A percentile compares a stretch with the other conserved stretches of the same genome.
phyloP scores from a whole-genome alignment of 2,888 invertebrate genomes.

The Apamea anceps region DNA sequence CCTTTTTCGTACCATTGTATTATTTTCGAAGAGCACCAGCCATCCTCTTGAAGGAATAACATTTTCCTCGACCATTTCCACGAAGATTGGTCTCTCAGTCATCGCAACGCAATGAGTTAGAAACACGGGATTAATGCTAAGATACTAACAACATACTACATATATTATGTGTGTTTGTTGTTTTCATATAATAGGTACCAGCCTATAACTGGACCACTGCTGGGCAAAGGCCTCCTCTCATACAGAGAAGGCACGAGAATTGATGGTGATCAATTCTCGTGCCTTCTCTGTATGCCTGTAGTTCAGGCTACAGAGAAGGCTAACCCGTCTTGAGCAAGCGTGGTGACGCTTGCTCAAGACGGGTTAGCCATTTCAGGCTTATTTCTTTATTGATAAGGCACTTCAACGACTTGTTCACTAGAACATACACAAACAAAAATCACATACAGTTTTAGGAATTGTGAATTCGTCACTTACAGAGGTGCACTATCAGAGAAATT shows the following conservation, averaged over 20 bases:
- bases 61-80: background rate
- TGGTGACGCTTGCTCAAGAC: background rate
- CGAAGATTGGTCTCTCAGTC: background rate
- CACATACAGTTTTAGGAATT: too few relatives aligned
- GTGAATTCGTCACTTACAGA: too few relatives aligned
- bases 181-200: background rate
- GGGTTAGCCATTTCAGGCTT: background rate
- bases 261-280: too few relatives aligned
- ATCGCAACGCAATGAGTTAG: background rate
- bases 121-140: background rate
- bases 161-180: conserved; percentile 1
- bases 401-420: too few relatives aligned
- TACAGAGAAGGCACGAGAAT: background rate
- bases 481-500: too few relatives aligned
- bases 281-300: too few relatives aligned
- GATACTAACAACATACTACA: background rate
- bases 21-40: conserved; percentile 1
- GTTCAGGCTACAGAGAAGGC: too few relatives aligned
- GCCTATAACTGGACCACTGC: background rate
- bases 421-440: too few relatives aligned
- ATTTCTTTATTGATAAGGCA: too few relatives aligned
- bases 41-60: background rate
- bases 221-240: background rate
- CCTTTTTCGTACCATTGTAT: background rate
- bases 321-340: too few relatives aligned